Conservation (phyloP, 2,113 vertebrate species). For the Apteryx mantelli region DNA sequence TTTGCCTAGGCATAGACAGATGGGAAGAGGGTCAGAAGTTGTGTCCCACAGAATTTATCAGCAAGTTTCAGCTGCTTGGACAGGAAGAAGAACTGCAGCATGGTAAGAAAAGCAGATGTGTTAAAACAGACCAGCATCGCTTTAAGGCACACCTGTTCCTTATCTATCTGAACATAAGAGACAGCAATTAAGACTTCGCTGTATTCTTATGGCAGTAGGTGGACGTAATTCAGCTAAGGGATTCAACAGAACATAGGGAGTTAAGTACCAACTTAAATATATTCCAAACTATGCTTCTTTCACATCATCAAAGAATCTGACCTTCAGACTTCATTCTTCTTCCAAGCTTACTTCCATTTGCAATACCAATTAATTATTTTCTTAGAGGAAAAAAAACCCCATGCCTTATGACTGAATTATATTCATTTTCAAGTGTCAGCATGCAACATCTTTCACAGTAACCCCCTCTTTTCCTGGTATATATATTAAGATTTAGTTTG, state of each 20-base stretch:
- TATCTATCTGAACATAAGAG: not conserved
- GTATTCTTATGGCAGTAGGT: not conserved
- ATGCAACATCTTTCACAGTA: not conserved
- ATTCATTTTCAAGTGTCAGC: not conserved
- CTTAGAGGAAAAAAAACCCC: not conserved
- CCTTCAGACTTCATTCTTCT: not conserved
- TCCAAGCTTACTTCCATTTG: not conserved
- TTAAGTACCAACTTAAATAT: not conserved
- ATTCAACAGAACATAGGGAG: not conserved
- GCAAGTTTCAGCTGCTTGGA: not conserved
- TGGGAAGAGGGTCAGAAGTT: not conserved
- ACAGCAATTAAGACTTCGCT: not conserved
- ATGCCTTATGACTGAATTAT: not conserved
- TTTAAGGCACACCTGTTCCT: not conserved
- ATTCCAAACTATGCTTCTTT: slow-evolving; percentile 1
- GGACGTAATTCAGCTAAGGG: not conserved
- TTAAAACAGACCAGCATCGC: not conserved
- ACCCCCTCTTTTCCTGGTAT: not conserved
- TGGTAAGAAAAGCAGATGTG: not conserved
- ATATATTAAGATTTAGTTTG: not conserved
- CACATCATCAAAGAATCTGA: not conserved
- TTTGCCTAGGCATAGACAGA: not conserved
- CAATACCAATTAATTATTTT: not conserved
- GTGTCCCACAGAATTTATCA: not conserved
- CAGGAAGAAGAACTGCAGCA: not conserved